Evolutionary conservation across 2,888 invertebrate species (phyloP).

Genomic region (Lepidocyrtinus sp.): DNA sequence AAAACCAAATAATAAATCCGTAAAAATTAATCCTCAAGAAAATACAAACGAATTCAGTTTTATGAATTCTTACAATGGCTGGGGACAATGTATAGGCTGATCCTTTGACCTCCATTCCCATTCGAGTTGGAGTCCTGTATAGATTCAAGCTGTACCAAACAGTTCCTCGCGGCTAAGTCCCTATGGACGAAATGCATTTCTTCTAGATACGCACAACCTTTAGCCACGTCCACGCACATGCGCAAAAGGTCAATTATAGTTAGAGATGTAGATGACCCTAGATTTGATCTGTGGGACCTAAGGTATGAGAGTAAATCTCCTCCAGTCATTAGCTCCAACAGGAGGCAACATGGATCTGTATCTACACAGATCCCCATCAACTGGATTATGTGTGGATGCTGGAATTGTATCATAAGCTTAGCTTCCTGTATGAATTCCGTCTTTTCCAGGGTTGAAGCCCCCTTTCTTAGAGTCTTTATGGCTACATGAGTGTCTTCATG

Average conservation of each 20-base stretch:
- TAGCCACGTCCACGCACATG: slow-evolving; percentile 96
- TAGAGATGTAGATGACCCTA: slow-evolving; percentile 76
- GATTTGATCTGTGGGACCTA: slow-evolving; percentile 83
- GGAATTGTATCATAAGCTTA: slow-evolving; percentile 96
- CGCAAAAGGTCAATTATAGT: slow-evolving; percentile 87
- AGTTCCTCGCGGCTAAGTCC: slow-evolving; percentile 96
- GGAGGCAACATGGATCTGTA: slow-evolving; percentile 92
- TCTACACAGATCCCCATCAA: slow-evolving; percentile 95
- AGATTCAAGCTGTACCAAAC: slow-evolving; percentile 79
- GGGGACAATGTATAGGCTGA: slow-evolving; percentile 69
- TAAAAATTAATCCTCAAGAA: neutral
- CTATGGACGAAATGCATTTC: slow-evolving; percentile 98
- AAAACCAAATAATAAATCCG: slow-evolving; percentile 67
- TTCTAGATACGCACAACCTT: slow-evolving; percentile 95
- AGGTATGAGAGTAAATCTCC: slow-evolving; percentile 95
- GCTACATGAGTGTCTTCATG: slow-evolving; percentile 82
- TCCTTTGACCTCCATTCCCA: slow-evolving; percentile 90
- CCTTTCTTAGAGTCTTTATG: slow-evolving; percentile 93
- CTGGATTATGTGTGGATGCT: slow-evolving; percentile 94
- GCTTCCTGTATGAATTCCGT: slow-evolving; percentile 97
- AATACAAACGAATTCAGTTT: neutral
- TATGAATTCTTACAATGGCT: slow-evolving; percentile 78
- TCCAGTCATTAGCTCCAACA: slow-evolving; percentile 98
- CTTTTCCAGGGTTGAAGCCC: slow-evolving; percentile 91
- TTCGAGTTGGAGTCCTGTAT: neutral